Percentiles rank a stretch among this genome's conserved stretches.
phyloP scores from a whole-genome alignment of 1,140 invertebrate genomes.

The Brachionus sp. region DNA sequence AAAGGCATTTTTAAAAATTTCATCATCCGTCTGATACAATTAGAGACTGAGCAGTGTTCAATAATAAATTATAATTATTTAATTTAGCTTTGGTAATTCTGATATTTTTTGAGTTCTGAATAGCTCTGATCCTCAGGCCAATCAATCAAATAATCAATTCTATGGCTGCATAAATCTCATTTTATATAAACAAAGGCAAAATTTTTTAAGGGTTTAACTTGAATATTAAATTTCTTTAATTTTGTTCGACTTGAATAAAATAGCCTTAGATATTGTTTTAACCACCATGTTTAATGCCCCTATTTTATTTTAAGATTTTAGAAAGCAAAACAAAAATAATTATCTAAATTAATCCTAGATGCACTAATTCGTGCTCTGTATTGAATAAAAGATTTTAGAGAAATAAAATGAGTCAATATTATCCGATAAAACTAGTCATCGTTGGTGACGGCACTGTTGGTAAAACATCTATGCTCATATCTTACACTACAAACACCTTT shows the following conservation, averaged over 20 bases:
- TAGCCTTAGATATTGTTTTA: neutral
- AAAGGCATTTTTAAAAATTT: neutral
- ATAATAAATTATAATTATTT: neutral
- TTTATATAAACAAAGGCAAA: neutral
- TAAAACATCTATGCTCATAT: constrained; percentile 82
- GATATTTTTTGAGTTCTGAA: neutral
- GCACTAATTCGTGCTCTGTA: neutral
- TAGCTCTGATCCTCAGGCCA: neutral
- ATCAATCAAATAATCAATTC: neutral
- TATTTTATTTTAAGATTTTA: neutral
- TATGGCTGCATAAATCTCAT: neutral
- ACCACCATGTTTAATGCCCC: neutral
- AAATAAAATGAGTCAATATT: constrained; percentile 44
- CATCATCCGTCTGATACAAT: neutral
- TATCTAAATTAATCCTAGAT: neutral
- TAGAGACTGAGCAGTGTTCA: neutral
- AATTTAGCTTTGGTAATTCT: neutral
- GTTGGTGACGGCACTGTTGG: constrained; percentile 86
- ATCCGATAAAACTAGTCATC: constrained; percentile 72
- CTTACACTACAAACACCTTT: constrained; percentile 76
- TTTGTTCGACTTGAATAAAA: neutral
- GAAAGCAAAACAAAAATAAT: neutral
- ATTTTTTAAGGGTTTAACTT: neutral
- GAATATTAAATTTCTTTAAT: neutral
- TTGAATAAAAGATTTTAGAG: neutral